Conservation (phyloP, 2,797 vertebrate species). For the Coreius guichenoti region DNA sequence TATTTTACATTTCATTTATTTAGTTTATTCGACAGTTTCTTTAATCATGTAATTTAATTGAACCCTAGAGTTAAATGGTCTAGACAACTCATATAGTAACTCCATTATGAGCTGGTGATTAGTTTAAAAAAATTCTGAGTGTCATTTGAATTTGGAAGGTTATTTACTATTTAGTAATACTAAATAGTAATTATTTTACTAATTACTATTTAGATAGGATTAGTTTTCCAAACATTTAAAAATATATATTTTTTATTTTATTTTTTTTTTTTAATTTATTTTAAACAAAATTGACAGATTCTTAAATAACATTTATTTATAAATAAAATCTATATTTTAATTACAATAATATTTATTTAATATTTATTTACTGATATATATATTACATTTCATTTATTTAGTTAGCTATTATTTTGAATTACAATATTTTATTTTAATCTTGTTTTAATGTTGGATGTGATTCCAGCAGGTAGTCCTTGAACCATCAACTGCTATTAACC, state of each 20-base stretch:
- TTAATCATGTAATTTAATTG: not conserved
- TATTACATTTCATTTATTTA: not conserved
- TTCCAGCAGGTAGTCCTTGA: not conserved
- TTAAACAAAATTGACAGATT: not conserved
- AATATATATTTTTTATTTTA: too few relatives aligned
- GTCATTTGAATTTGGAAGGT: not conserved
- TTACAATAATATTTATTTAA: not conserved
- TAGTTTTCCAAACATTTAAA: not conserved
- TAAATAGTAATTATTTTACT: too few relatives aligned
- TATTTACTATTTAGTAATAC: not conserved
- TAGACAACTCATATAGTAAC: not conserved
- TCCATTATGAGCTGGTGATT: not conserved
- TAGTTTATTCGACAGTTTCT: not conserved
- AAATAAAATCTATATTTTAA: not conserved
- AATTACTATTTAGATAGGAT: not conserved
- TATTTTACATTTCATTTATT: too few relatives aligned
- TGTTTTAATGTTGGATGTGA: not conserved
- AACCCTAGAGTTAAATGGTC: not conserved
- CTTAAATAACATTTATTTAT: not conserved
- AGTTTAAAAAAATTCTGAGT: not conserved
- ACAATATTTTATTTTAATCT: not conserved
- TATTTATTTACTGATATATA: not conserved
- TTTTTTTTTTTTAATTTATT: too few relatives aligned
- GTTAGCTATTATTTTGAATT: not conserved
- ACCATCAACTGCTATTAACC: not conserved